Evolutionary conservation across 2,888 invertebrate species (phyloP).

Genomic region (Imbricaverruca yamaguchii): DNA sequence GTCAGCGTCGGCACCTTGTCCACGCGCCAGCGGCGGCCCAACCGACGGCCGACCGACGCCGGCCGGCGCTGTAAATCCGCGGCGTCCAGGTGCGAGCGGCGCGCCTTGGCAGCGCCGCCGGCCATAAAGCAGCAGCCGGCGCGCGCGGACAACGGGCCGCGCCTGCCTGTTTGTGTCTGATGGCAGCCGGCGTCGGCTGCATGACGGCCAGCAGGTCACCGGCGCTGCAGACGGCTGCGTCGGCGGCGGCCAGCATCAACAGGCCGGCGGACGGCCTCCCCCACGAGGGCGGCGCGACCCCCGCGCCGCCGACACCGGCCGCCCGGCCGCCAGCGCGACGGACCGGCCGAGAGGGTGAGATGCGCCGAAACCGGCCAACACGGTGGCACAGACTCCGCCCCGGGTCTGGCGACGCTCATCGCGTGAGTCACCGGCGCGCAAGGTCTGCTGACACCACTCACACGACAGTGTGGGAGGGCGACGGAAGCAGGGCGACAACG

Average conservation of each 20-base stretch:
- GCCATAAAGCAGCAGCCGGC: not conserved
- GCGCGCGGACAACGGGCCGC: not conserved
- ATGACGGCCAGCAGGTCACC: not conserved
- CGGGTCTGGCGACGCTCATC: too few relatives aligned
- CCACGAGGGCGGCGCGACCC: not conserved
- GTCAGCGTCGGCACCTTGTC: too few relatives aligned
- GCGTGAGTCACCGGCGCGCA: too few relatives aligned
- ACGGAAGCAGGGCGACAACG: too few relatives aligned
- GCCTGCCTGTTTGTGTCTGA: slow-evolving; percentile 4
- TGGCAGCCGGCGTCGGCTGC: not conserved
- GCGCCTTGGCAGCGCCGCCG: not conserved
- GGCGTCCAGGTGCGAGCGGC: not conserved
- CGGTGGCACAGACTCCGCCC: too few relatives aligned
- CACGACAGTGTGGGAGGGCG: too few relatives aligned
- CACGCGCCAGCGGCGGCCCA: too few relatives aligned
- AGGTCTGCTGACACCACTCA: too few relatives aligned
- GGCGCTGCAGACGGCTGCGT: not conserved
- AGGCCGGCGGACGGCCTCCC: too few relatives aligned
- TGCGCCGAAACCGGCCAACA: too few relatives aligned
- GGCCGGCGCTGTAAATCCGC: not conserved
- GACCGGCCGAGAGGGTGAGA: not conserved
- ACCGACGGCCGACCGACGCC: too few relatives aligned
- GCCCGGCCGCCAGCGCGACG: not conserved
- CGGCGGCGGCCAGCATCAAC: not conserved
- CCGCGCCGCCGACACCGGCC: not conserved